Percentiles rank a stretch among this genome's conserved stretches.
These are phyloP conservation scores for Mamestra configurata DNA, from an alignment of 1,140 invertebrate genomes.

Conservation along the genomic window DNA sequence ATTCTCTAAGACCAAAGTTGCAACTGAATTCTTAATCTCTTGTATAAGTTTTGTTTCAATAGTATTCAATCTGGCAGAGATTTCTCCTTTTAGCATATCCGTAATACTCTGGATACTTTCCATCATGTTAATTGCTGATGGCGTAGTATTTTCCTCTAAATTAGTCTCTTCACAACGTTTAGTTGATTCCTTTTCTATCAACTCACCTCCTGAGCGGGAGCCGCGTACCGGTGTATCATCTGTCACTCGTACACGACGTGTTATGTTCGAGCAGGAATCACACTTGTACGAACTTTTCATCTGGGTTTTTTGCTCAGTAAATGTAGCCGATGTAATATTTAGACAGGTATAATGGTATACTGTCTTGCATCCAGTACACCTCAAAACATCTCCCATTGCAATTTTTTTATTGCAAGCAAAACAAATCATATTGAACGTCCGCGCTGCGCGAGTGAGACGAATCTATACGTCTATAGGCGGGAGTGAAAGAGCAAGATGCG, in stretches of 20 bases:
- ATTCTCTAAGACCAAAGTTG: neutral
- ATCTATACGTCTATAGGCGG: neutral
- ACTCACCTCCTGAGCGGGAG: neutral
- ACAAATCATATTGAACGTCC: neutral
- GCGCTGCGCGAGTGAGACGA: slow-evolving; percentile 2
- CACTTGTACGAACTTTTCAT: neutral
- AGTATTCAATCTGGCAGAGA: neutral
- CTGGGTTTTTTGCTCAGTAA: neutral
- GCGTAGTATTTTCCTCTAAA: neutral
- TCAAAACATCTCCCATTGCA: neutral
- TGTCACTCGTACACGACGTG: neutral
- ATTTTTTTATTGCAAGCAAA: slow-evolving; percentile 2
- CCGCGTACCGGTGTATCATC: slow-evolving; percentile 3
- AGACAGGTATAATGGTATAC: slow-evolving; percentile 3
- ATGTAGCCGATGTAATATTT: slow-evolving; percentile 10
- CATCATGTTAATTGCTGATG: neutral
- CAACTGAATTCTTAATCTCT: neutral
- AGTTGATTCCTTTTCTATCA: neutral
- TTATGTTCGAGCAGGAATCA: slow-evolving; percentile 1
- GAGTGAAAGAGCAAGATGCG: neutral
- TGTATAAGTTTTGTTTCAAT: neutral
- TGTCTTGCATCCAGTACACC: slow-evolving; percentile 1
- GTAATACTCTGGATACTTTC: neutral
- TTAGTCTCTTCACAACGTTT: neutral
- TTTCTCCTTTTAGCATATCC: neutral